Conservation (phyloP, 2,113 vertebrate genomes). For the Aspidoscelis tigris region DNA sequence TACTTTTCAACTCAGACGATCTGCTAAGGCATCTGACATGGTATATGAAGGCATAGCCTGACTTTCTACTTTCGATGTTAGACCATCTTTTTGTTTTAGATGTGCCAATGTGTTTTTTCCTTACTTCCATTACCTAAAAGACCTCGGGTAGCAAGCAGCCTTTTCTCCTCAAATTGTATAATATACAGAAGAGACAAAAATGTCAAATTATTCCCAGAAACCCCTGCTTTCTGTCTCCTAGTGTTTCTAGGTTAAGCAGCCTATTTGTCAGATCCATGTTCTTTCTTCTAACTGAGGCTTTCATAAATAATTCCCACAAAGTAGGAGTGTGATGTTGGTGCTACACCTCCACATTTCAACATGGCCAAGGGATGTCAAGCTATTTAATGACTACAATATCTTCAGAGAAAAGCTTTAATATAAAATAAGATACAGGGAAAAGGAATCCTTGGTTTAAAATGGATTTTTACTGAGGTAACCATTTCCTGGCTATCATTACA, state of each 20-base stretch:
- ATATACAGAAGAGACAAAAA: constrained; percentile 40
- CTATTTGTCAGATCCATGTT: constrained; percentile 44
- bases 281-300: constrained; percentile 16
- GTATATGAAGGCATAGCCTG: too few species aligned
- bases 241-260: constrained; percentile 50
- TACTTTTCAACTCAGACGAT: too few species aligned
- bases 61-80: too few species aligned
- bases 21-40: too few species aligned
- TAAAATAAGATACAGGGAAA: constrained; percentile 29
- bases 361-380: constrained; percentile 24
- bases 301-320: constrained; percentile 49
- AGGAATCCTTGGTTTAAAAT: constrained; percentile 48
- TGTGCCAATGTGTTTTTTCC: constrained; percentile 46
- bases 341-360: constrained; percentile 46
- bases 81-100: constrained; percentile 28
- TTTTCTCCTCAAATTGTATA: constrained; percentile 54
- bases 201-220: constrained; percentile 53
- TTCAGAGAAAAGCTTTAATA: constrained; percentile 53
- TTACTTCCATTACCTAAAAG: constrained; percentile 55
- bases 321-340: constrained; percentile 15
- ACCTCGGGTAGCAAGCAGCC: constrained; percentile 43
- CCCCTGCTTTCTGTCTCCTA: not conserved
- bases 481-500: constrained; percentile 61
- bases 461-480: constrained; percentile 44
- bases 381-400: constrained; percentile 46